Base-by-base conservation (phyloP, 2,888 invertebrate genomes). In the Phengaris arion region DNA sequence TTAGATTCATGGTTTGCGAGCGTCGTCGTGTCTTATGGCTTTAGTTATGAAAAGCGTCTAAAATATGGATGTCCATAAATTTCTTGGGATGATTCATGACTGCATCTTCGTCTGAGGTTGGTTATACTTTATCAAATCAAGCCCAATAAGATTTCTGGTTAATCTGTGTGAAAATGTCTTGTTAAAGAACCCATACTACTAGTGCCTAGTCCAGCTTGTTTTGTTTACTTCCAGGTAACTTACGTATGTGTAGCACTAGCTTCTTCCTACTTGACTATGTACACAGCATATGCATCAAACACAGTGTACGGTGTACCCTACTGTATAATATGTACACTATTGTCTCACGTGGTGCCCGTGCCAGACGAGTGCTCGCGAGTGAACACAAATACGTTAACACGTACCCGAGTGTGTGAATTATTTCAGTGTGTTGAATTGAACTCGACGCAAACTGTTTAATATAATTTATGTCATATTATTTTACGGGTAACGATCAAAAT, bases 341-440 rank as follows among this genome's bases (percentile, higher is more conserved):
- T 64, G 64, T 64, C 64, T 64, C 22, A 22, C 64, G 64, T 64
- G 64, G 64, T 64, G 22, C 22, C 22, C 22, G 22, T 22, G 64
- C 64, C 64, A 64, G 64, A 64, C 64, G 35, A 64, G 64, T 35
- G 64, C 64, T 64, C 64, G 10, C 35, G 64, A 64, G 55, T 57
- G 59, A 59, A 12, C 35, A 64, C 64, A 35, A 64, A 64, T 64
- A 64, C 64, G 35, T 64, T 64, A 64, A 64, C 64, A 64, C 64
- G 64, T 59, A 22, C 15, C 57, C 22, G 10, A 68, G 46, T 68
- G 68, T 68, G 46, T 68, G 68, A 46, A 48, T n/a, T 69, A 69
- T 48, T 69, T 48, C 13, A 13, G 69, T 69, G 15, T 69, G 69
- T 69, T 69, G 69, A 69, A 48, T 69, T 69, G 69, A 69, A 48